Percentiles rank a stretch among this genome's conserved stretches.
phyloP scores from a whole-genome alignment of 2,888 invertebrate genomes.

The Teleiodes luculella region DNA sequence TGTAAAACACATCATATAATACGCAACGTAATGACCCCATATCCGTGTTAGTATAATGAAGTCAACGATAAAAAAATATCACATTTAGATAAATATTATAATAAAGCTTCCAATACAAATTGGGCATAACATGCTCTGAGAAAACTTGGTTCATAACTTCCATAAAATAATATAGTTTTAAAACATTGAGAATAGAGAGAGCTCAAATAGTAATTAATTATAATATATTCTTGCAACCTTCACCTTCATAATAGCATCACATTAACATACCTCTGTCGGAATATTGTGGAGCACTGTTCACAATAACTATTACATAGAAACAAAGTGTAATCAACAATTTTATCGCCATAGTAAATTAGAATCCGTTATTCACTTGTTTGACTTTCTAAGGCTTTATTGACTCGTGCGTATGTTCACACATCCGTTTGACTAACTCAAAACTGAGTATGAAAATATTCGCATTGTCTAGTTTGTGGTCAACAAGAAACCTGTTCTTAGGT shows the following conservation, averaged over 20 bases:
- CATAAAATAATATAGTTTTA: no score
- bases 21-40: no score
- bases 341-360: neutral
- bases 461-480: neutral
- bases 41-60: no score
- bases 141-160: no score
- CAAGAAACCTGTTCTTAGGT: constrained; percentile 1
- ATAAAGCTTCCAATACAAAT: no score
- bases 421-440: neutral
- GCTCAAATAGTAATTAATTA: no score
- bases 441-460: neutral
- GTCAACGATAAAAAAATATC: no score
- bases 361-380: neutral
- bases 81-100: no score
- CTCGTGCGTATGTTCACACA: neutral
- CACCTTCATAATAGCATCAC: no score
- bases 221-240: no score
- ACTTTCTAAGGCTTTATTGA: neutral
- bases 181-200: neutral
- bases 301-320: constrained; percentile 7
- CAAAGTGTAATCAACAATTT: neutral
- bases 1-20: no score
- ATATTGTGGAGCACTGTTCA: constrained; percentile 24
- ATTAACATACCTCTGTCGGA: constrained; percentile 32
- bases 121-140: no score